Percentiles rank a stretch among this genome's conserved stretches.
Evolutionary conservation across 1,140 invertebrate genomes (phyloP).

Genomic region (Musca domestica): DNA sequence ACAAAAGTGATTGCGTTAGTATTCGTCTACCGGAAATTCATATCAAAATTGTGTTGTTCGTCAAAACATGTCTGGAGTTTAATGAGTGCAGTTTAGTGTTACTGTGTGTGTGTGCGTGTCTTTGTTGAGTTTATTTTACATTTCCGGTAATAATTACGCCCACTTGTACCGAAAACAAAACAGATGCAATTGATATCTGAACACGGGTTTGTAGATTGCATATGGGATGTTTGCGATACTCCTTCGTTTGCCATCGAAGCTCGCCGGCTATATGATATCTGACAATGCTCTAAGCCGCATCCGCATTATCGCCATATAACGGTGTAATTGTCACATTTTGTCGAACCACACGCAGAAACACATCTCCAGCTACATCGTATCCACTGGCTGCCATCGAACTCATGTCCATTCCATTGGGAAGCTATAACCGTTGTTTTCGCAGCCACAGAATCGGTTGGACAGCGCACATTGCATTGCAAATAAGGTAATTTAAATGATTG

Average conservation of each 20-base stretch:
- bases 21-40: no score
- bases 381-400: neutral
- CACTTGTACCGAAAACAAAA: neutral
- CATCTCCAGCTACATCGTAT: neutral
- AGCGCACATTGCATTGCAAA: slow-evolving; percentile 1
- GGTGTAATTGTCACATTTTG: neutral
- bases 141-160: neutral
- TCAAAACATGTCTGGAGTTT: no score
- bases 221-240: neutral
- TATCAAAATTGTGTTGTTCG: no score
- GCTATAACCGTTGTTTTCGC: neutral
- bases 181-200: neutral
- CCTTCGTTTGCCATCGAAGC: neutral
- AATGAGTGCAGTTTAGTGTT: neutral
- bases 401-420: neutral
- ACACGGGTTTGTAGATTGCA: neutral
- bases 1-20: no score
- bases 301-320: slow-evolving; percentile 9
- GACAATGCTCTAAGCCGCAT: slow-evolving; percentile 17
- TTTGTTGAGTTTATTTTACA: neutral
- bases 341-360: no score
- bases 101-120: neutral
- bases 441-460: neutral
- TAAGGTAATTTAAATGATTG: no score
- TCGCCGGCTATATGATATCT: slow-evolving; percentile 10